Evolutionary conservation across 2,888 invertebrate species (phyloP).

Genomic region (Cylloceria caligata): DNA sequence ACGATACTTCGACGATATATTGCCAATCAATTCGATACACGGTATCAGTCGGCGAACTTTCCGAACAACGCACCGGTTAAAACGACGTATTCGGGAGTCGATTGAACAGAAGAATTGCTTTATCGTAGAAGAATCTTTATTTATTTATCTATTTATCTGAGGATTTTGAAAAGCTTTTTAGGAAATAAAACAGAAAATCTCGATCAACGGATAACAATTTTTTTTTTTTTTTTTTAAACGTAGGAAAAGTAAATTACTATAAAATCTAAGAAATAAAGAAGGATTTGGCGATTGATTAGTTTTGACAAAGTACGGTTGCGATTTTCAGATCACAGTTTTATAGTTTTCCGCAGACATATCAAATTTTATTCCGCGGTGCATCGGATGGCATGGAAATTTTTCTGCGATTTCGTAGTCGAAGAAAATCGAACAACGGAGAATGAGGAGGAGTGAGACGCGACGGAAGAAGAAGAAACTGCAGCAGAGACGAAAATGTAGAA

Average conservation of each 20-base stretch:
- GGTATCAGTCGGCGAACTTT: not conserved
- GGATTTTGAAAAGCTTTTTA: not conserved
- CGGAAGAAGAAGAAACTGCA: slow-evolving; percentile 27
- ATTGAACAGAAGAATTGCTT: slow-evolving; percentile 16
- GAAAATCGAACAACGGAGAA: slow-evolving; percentile 50
- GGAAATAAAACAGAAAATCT: not conserved
- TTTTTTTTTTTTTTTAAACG: too few species aligned
- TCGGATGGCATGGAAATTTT: slow-evolving; percentile 66
- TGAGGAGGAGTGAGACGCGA: slow-evolving; percentile 21
- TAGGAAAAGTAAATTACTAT: not conserved
- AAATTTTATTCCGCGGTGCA: slow-evolving; percentile 52
- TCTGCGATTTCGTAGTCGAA: slow-evolving; percentile 38
- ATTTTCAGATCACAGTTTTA: slow-evolving; percentile 17
- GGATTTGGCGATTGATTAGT: slow-evolving; percentile 33
- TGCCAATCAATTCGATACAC: slow-evolving; percentile 59
- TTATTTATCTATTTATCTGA: not conserved
- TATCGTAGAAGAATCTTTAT: not conserved
- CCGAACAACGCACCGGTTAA: not conserved
- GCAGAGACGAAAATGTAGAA: slow-evolving; percentile 5
- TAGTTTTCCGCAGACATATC: slow-evolving; percentile 3
- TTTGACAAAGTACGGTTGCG: slow-evolving; percentile 18
- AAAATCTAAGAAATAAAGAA: not conserved
- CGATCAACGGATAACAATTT: too few species aligned
- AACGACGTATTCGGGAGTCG: not conserved
- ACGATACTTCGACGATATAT: slow-evolving; percentile 50